Percentiles rank a stretch among this genome's conserved stretches.
Conservation (phyloP, 1,140 invertebrate species). For the Rhynchophorus ferrugineus region DNA sequence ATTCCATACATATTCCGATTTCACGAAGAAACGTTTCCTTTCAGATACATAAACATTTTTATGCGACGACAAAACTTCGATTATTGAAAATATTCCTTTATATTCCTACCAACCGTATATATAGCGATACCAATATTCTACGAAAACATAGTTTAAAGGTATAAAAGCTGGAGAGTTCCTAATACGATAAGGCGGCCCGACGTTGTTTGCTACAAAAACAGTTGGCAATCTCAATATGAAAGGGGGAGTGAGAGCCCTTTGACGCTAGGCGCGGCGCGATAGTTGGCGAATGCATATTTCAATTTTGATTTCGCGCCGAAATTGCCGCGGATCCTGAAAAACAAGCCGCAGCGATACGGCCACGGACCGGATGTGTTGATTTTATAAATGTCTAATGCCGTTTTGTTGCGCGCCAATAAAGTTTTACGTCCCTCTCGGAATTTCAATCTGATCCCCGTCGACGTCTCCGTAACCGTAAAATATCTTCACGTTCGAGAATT, state of each 20-base stretch:
- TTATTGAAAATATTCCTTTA: no score
- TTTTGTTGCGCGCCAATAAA: neutral
- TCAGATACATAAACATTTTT: no score
- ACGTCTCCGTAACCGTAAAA: neutral
- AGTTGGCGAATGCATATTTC: neutral
- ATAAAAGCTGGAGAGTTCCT: no score
- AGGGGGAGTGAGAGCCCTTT: no score
- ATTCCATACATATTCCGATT: no score
- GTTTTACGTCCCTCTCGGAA: neutral
- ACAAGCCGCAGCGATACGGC: no score
- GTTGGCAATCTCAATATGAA: neutral
- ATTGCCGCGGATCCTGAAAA: neutral
- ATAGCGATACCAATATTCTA: no score
- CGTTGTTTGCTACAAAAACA: neutral
- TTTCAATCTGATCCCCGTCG: neutral
- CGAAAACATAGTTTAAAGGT: no score
- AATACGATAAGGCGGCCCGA: no score
- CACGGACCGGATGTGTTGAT: neutral
- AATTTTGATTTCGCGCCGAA: neutral
- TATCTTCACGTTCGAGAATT: neutral
- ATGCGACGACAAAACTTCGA: no score
- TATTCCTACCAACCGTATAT: no score
- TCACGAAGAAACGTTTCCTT: no score
- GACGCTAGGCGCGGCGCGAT: neutral
- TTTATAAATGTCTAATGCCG: neutral